Conservation (phyloP, 2,888 invertebrate species). For the Oxytorus armatus region DNA sequence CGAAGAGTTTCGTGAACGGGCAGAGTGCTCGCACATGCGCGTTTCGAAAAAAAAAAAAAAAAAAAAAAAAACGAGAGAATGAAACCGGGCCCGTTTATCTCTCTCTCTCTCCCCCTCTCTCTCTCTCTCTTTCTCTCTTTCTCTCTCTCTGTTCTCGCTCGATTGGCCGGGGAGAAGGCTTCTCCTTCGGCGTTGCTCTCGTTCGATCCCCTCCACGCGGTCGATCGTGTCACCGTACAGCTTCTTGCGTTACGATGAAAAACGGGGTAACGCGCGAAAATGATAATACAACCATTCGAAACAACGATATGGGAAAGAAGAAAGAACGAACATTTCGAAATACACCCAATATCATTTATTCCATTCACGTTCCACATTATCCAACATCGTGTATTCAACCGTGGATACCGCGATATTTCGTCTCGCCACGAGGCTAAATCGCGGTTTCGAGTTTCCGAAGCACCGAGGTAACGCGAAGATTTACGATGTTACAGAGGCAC, state of each 20-base stretch:
- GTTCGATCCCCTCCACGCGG: conserved; percentile 65
- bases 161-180: conserved; percentile 56
- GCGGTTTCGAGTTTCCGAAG: no score
- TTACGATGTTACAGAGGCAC: no score
- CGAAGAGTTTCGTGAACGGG: conserved; percentile 23
- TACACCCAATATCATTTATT: neutral
- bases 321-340: neutral
- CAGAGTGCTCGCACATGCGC: conserved; percentile 70
- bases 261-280: neutral
- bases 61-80: no score
- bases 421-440: no score
- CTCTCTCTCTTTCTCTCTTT: conserved; percentile 58
- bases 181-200: conserved; percentile 57
- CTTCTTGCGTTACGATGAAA: conserved; percentile 29
- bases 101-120: conserved; percentile 14
- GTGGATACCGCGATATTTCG: no score
- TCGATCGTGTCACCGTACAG: conserved; percentile 60
- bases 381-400: no score
- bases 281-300: neutral
- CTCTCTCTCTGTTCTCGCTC: conserved; percentile 77
- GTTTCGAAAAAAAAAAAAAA: conserved; percentile 28
- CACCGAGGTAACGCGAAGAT: no score
- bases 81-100: conserved; percentile 40
- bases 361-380: neutral
- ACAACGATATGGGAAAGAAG: neutral